Conservation (phyloP, 1,140 invertebrate genomes). For the Hylyphantes graminicola region DNA sequence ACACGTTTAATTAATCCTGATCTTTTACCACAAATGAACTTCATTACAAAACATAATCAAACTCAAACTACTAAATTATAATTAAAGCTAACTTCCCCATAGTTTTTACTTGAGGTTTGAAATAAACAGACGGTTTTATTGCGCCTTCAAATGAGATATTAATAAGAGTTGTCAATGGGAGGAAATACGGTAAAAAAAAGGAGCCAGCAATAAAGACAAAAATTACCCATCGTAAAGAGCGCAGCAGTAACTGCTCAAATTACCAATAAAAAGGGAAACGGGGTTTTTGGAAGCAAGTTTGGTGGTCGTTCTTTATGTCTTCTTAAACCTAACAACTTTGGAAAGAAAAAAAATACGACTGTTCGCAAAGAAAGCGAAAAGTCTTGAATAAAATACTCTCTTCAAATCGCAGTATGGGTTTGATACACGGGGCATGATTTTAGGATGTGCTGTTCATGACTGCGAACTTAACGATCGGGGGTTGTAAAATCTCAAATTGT, state of each 20-base stretch:
- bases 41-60: too few relatives aligned
- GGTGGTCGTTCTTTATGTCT: constrained; percentile 48
- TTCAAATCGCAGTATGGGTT: constrained; percentile 8
- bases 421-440: constrained; percentile 41
- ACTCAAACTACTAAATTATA: too few relatives aligned
- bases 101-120: too few relatives aligned
- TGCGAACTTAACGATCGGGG: constrained; percentile 23
- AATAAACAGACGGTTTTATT: constrained; percentile 13
- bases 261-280: constrained; percentile 41
- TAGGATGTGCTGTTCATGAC: constrained; percentile 24
- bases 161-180: constrained; percentile 31
- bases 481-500: constrained; percentile 46
- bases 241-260: constrained; percentile 51
- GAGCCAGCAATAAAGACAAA: constrained; percentile 47
- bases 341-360: constrained; percentile 28
- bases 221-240: constrained; percentile 45
- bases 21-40: too few relatives aligned
- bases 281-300: constrained; percentile 38
- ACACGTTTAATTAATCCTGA: too few relatives aligned
- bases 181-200: constrained; percentile 42
- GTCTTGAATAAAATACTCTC: constrained; percentile 40
- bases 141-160: constrained; percentile 45
- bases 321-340: constrained; percentile 47
- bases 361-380: constrained; percentile 31
- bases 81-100: too few relatives aligned